These are phyloP conservation scores for Alaudala cheleensis DNA, from an alignment of 2,113 vertebrate genomes.

Conservation along the genomic window DNA sequence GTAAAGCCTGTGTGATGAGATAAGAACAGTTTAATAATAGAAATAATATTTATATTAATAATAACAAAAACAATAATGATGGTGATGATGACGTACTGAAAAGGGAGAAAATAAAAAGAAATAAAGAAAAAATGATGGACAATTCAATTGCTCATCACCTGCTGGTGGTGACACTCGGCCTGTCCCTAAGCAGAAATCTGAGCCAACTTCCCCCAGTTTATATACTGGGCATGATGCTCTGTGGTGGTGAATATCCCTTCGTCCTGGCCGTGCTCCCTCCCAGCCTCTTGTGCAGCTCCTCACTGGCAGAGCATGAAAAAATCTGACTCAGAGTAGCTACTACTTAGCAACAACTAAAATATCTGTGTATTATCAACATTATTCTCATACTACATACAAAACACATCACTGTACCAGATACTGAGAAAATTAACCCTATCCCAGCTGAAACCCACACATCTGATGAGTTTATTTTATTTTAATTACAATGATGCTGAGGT, in stretches of 20 bases:
- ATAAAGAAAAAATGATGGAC: neutral
- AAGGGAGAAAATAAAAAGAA: neutral
- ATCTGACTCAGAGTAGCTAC: neutral
- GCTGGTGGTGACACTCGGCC: neutral
- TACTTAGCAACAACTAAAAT: neutral
- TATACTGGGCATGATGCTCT: neutral
- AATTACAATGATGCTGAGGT: neutral
- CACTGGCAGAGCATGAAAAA: neutral
- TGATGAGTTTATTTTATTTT: neutral
- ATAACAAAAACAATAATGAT: neutral
- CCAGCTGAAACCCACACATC: neutral
- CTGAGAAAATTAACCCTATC: neutral
- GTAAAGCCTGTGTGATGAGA: neutral
- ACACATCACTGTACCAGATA: neutral
- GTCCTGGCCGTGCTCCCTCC: neutral
- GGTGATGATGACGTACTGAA: neutral
- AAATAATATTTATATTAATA: neutral
- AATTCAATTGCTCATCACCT: neutral
- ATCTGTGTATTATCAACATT: neutral
- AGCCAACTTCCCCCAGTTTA: neutral
- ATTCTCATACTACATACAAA: neutral
- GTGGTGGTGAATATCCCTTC: neutral
- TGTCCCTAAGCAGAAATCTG: neutral
- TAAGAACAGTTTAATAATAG: neutral
- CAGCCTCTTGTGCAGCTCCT: neutral